phyloP scores from a whole-genome alignment of 1,140 invertebrate species.

The Lineus longissimus region DNA sequence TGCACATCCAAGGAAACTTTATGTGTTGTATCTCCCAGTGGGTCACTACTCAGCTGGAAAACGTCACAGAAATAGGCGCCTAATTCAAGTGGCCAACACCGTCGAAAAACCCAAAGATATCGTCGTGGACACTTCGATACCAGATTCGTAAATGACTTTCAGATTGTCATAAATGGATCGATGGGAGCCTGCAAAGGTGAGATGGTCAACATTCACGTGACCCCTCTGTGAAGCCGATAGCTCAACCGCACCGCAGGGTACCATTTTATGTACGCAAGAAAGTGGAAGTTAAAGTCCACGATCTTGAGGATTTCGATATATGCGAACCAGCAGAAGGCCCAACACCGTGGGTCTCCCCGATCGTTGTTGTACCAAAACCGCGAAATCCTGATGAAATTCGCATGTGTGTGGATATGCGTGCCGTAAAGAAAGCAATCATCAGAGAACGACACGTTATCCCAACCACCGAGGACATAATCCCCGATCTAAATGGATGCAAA shows the following conservation, averaged over 20 bases:
- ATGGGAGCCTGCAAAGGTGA: too few relatives aligned
- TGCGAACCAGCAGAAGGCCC: conserved; percentile 27
- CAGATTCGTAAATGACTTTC: conserved; percentile 2
- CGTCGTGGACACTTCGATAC: conserved; percentile 8
- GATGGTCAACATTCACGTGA: conserved; percentile 26
- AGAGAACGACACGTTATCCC: conserved; percentile 12
- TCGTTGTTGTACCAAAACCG: too few relatives aligned
- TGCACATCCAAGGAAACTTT: conserved; percentile 6
- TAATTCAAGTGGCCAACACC: conserved; percentile 1
- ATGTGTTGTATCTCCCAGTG: neutral
- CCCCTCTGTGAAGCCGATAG: conserved; percentile 11
- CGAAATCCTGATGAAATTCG: conserved; percentile 22
- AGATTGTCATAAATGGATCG: conserved; percentile 16
- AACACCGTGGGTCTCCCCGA: conserved; percentile 29
- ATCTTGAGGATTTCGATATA: conserved; percentile 25
- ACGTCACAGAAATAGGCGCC: conserved; percentile 9
- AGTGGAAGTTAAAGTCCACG: conserved; percentile 23
- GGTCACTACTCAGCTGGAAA: neutral
- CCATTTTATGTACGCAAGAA: conserved; percentile 23
- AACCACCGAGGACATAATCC: conserved; percentile 31
- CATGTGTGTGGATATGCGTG: conserved; percentile 34
- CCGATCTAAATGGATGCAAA: too few relatives aligned
- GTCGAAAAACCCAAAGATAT: conserved; percentile 3
- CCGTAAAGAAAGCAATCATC: conserved; percentile 26
- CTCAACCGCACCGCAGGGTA: conserved; percentile 17